A percentile compares a stretch with the other conserved stretches of the same genome.
phyloP scores from a whole-genome alignment of 1,140 invertebrate species.

The Mycetomoellerius zeteki region DNA sequence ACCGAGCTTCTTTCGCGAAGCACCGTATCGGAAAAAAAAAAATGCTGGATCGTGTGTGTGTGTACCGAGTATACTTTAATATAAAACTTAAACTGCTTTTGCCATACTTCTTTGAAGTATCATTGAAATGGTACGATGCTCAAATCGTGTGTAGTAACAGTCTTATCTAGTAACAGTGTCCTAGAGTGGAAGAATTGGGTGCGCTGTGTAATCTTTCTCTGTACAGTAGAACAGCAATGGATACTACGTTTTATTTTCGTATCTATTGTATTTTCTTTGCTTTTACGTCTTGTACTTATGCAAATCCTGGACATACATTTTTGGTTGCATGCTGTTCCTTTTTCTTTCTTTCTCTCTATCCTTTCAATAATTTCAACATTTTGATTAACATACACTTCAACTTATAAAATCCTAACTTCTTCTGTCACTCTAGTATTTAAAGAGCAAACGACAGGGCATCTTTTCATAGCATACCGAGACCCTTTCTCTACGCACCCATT shows the following conservation, averaged over 20 bases:
- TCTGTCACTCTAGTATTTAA: conserved; percentile 28
- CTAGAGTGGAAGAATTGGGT: conserved; percentile 72
- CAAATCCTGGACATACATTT: conserved; percentile 5
- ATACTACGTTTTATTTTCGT: conserved; percentile 40
- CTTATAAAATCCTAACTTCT: background rate
- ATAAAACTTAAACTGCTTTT: conserved; percentile 73
- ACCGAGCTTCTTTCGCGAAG: conserved; percentile 64
- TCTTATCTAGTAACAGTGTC: conserved; percentile 75
- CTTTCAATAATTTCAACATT: background rate
- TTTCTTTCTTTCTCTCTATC: background rate
- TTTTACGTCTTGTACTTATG: conserved; percentile 65
- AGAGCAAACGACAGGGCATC: conserved; percentile 9
- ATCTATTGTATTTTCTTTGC: conserved; percentile 25
- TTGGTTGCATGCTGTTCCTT: conserved; percentile 27
- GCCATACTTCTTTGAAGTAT: conserved; percentile 76
- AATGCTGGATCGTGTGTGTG: conserved; percentile 23
- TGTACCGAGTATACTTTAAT: conserved; percentile 63
- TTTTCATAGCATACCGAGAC: conserved; percentile 39
- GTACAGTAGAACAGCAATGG: conserved; percentile 42
- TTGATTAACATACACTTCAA: conserved; percentile 26
- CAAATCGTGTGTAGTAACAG: conserved; percentile 76
- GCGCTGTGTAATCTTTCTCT: conserved; percentile 68
- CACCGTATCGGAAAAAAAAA: conserved; percentile 1
- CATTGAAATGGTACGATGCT: conserved; percentile 76
- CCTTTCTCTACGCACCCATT: conserved; percentile 71